Evolutionary conservation across 1,140 invertebrate genomes (phyloP).

Genomic region (Tetramorium parvispinum): DNA sequence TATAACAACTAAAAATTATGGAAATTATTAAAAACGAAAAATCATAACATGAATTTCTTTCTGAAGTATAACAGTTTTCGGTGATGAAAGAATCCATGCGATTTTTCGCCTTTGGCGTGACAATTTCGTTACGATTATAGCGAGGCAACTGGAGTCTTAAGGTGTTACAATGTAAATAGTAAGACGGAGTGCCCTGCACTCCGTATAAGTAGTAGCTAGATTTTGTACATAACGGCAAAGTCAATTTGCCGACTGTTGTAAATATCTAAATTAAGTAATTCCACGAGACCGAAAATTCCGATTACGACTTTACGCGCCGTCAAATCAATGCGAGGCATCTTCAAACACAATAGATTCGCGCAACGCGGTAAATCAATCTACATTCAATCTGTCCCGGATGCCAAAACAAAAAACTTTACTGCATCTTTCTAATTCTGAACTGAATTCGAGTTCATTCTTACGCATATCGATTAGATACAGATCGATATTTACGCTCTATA

Average conservation of each 20-base stretch:
- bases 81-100: neutral
- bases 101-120: neutral
- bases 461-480: constrained; percentile 28
- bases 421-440: constrained; percentile 2
- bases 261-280: constrained; percentile 56
- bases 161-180: constrained; percentile 49
- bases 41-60: neutral
- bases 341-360: constrained; percentile 36
- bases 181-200: constrained; percentile 63
- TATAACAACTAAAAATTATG: neutral
- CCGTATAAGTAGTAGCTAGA: constrained; percentile 12
- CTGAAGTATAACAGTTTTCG: neutral
- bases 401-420: neutral
- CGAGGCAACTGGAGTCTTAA: neutral
- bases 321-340: constrained; percentile 43
- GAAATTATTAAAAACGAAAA: neutral
- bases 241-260: constrained; percentile 55
- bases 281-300: constrained; percentile 21
- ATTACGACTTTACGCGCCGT: neutral
- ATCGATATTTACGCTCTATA: constrained; percentile 5
- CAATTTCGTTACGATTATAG: neutral
- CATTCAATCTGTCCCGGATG: neutral
- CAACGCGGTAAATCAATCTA: neutral
- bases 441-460: constrained; percentile 1
- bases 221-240: constrained; percentile 60